phyloP scores from a whole-genome alignment of 2,113 vertebrate genomes.

The Neogobius melanostomus region DNA sequence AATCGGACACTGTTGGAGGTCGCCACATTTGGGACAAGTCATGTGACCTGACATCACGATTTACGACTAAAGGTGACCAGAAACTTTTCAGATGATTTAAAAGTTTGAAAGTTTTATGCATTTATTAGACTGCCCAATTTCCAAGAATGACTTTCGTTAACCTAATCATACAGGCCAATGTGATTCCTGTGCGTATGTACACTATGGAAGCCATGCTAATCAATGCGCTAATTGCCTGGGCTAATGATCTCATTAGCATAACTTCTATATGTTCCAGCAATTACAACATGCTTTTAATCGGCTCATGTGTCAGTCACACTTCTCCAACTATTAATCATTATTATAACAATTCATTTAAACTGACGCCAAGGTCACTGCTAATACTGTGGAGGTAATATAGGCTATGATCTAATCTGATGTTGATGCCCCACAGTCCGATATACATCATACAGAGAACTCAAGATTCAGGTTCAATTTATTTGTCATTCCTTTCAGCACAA shows the following conservation, averaged over 20 bases:
- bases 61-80: too few relatives aligned
- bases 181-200: neutral
- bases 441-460: too few relatives aligned
- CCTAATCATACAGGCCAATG: neutral
- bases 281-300: slow-evolving; percentile 31
- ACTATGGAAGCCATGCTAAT: slow-evolving; percentile 13
- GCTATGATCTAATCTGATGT: neutral
- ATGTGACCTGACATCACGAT: too few relatives aligned
- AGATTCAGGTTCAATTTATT: too few relatives aligned
- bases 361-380: neutral
- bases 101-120: neutral
- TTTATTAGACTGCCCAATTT: neutral
- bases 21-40: too few relatives aligned
- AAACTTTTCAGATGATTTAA: neutral
- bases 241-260: slow-evolving; percentile 39
- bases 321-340: neutral
- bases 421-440: too few relatives aligned
- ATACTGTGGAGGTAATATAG: neutral
- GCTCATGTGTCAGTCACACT: slow-evolving; percentile 14
- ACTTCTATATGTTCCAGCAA: slow-evolving; percentile 25
- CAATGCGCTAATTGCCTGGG: slow-evolving; percentile 17
- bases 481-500: too few relatives aligned
- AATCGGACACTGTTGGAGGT: too few relatives aligned
- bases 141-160: neutral
- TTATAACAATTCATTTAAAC: neutral